Base-by-base conservation (phyloP, 2,888 invertebrate species). In the Torymus aiolomorphi region DNA sequence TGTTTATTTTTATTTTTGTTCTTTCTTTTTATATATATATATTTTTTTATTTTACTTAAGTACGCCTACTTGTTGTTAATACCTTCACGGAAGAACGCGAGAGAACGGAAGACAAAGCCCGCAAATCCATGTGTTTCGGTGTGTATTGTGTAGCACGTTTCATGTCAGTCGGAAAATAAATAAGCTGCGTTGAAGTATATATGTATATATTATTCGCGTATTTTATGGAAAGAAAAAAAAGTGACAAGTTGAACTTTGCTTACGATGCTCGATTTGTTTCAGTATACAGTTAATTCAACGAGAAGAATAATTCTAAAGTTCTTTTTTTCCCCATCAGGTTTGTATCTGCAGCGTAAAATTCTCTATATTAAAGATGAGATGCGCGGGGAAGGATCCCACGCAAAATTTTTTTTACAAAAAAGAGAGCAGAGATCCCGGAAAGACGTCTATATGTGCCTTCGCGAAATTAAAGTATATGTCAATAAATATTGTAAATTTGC, bases 401-500 rank as follows among this genome's bases (percentile, higher is more conserved):
- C 42, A 49, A 10, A 65, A 74, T 52, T 72, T 62, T 42, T 57
- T 74, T 74, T 74, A 74, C 49, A 18, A 24, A 65, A 72, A 31
- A 72, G 57, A n/a, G 31, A 52, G 52, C 59, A 51, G 42, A 67
- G 57, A 75, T 61, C 75, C 59, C 20, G 20, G 18, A 65, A 74
- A 75, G 16, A 75, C 24, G 59, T 59, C 75, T 66, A 66, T 42
- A 54, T 63, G 13, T 57, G 66, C 62, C 49, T n/a, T 63, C 13
- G 54, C 72, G n/a, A 73, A 73, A 73, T 54, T 42, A 5, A 63
- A 65, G 57, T 56, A 12, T 52, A 62, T 12, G 8, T 65, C 59
- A 75, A 75, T 65, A 51, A 75, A 59, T 42, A 24, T 75, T 66
- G 75, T 51, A 62, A 76, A 76, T 69, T 69, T 11, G 59, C 52